Percentiles rank a stretch among this genome's conserved stretches.
Evolutionary conservation across 1,140 invertebrate species (phyloP).

Genomic region (Dolichoris vasculosae): DNA sequence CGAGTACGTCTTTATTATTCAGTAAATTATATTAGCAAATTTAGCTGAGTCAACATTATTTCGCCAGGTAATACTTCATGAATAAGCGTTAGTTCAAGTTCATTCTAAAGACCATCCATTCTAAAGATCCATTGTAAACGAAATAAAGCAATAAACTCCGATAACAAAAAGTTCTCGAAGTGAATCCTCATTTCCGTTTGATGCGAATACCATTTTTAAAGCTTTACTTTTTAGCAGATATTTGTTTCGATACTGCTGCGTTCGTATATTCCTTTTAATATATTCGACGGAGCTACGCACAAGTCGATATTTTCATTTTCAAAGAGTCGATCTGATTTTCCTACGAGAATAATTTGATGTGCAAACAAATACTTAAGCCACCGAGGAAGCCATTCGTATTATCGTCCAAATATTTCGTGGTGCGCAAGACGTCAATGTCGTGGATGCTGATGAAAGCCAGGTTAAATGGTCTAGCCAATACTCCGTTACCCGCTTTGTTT

Average conservation of each 20-base stretch:
- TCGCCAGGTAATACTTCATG: too few relatives aligned
- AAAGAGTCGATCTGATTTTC: neutral
- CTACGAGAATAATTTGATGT: neutral
- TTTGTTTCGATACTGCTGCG: neutral
- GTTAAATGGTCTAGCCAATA: neutral
- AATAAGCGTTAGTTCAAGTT: too few relatives aligned
- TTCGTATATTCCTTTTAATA: neutral
- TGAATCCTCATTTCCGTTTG: neutral
- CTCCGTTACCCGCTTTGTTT: slow-evolving; percentile 12
- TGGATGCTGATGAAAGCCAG: neutral
- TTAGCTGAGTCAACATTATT: too few relatives aligned
- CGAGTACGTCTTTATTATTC: too few relatives aligned
- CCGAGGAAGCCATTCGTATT: neutral
- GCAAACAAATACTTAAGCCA: neutral
- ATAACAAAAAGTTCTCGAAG: neutral
- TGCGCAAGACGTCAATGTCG: neutral
- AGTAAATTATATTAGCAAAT: too few relatives aligned
- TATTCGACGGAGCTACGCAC: neutral
- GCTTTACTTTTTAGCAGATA: neutral
- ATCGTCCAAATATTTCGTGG: neutral
- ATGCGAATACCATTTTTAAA: neutral
- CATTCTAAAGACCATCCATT: neutral
- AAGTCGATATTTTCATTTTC: neutral
- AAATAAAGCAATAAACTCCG: too few relatives aligned
- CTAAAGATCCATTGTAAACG: neutral